A percentile compares a stretch with the other conserved stretches of the same genome.
Evolutionary conservation across 2,888 invertebrate genomes (phyloP).

Genomic region (Antitype chi): DNA sequence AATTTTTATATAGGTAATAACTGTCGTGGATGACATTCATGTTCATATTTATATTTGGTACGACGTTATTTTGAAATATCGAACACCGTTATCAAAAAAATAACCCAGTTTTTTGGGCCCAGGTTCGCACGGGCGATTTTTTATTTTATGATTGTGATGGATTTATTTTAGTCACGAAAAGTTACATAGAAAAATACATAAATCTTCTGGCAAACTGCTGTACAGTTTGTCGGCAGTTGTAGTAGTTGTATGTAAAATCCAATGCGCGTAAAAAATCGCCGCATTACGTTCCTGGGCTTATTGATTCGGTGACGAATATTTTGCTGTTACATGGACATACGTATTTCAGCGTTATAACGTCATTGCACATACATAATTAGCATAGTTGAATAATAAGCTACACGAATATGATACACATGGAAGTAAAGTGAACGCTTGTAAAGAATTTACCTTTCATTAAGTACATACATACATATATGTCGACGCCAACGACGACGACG

Average conservation of each 20-base stretch:
- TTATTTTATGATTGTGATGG: too few species aligned
- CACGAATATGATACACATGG: conserved; percentile 1
- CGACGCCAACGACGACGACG: background rate
- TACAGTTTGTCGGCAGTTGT: too few species aligned
- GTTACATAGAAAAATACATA: too few species aligned
- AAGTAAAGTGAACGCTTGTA: background rate
- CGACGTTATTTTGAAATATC: conserved; percentile 12
- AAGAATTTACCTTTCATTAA: background rate
- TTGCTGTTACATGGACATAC: background rate
- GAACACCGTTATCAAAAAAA: conserved; percentile 19
- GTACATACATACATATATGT: background rate
- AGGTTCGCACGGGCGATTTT: background rate
- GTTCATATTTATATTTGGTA: conserved; percentile 25
- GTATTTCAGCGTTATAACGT: conserved; percentile 6
- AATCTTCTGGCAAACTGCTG: too few species aligned
- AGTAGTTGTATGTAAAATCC: background rate
- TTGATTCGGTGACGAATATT: background rate
- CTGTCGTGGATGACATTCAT: conserved; percentile 43
- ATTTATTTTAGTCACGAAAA: too few species aligned
- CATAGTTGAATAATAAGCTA: conserved; percentile 18
- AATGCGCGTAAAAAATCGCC: background rate
- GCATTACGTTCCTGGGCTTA: background rate
- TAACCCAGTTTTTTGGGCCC: background rate
- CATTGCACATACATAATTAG: conserved; percentile 25
- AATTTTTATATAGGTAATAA: conserved; percentile 47